Conservation (phyloP, 1,140 invertebrate species). For the Bradysia coprophila region DNA sequence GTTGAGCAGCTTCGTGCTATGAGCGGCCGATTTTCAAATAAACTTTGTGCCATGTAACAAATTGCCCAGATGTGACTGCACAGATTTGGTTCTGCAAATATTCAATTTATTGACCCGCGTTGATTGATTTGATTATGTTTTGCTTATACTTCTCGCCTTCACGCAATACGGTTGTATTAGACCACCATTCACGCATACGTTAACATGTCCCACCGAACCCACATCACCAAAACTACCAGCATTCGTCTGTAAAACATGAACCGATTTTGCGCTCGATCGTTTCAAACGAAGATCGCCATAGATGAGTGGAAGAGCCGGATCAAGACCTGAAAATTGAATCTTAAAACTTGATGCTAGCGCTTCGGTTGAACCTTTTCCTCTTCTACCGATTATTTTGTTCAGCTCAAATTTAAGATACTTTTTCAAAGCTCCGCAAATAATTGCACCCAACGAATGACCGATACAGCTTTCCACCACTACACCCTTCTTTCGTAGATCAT, state of each 20-base stretch:
- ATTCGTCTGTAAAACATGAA: conserved; percentile 56
- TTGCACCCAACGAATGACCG: conserved; percentile 53
- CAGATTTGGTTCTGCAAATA: conserved; percentile 18
- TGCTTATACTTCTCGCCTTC: conserved; percentile 35
- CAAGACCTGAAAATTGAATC: conserved; percentile 28
- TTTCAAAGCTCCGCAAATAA: conserved; percentile 49
- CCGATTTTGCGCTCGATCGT: conserved; percentile 45
- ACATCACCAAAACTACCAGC: conserved; percentile 53
- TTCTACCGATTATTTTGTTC: conserved; percentile 34
- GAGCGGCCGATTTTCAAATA: too few species aligned
- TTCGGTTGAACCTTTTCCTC: background rate
- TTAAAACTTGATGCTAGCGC: background rate
- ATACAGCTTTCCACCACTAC: conserved; percentile 44
- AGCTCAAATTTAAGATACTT: conserved; percentile 40
- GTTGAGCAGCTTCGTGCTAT: too few species aligned
- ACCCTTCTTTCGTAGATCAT: conserved; percentile 35
- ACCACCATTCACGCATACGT: conserved; percentile 58
- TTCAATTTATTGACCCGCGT: background rate
- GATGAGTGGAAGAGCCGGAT: conserved; percentile 50
- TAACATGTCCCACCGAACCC: conserved; percentile 44
- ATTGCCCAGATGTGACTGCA: conserved; percentile 32
- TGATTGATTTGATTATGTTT: background rate
- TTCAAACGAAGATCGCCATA: conserved; percentile 37
- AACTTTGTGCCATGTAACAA: conserved; percentile 32
- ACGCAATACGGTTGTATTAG: conserved; percentile 50